Evolutionary conservation across 2,113 vertebrate species (phyloP), one percentile per base, ranked within the genome.

Genomic region (Zosterops borbonicus): DNA sequence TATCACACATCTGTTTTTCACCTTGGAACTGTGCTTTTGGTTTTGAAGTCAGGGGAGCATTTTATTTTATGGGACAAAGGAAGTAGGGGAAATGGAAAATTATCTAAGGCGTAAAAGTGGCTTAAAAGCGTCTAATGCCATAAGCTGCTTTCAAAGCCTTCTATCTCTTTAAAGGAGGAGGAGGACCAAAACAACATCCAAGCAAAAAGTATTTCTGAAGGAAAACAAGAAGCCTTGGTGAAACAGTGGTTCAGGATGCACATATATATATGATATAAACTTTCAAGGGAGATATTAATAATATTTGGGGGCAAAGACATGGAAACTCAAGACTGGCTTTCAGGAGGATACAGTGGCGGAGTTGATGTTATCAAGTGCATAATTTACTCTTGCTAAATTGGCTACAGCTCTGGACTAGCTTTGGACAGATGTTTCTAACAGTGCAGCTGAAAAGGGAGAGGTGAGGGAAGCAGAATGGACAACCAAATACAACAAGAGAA

Each of bases 111-210:
- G 0, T 68, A 92, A 89, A 91, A 86, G 55, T 29, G 1, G 69
- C 78, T 93, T 95, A 83, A 77, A 94, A 79, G 11, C 37, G 53
- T 37, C 69, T 82, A 91, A 92, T 58, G 25, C 85, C 59, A 41
- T 73, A 94, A 87, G 44, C 69, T 68, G 62, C 70, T 87, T 71
- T 68, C 86, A 88, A 69, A 80, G 58, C 46, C 88, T 95, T 94
- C 3, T 0, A 93, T 83, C 65, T 68, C 39, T 79, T 79, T 87
- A 71, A 84, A 95, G 29, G 24, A 69, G 3, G 9, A 63, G n/a
- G 2, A 5, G 3, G 5, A 41, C 42, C 11, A 50, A 41, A 62
- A 44, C n/a, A 12, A 16, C 20, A 29, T 19, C 33, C 14, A 59
- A 15, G 10, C 18, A 68, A 28, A 69, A 68, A 46, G 41, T 3